Conservation (phyloP, 2,113 vertebrate genomes). For the Girardinichthys multiradiatus region DNA sequence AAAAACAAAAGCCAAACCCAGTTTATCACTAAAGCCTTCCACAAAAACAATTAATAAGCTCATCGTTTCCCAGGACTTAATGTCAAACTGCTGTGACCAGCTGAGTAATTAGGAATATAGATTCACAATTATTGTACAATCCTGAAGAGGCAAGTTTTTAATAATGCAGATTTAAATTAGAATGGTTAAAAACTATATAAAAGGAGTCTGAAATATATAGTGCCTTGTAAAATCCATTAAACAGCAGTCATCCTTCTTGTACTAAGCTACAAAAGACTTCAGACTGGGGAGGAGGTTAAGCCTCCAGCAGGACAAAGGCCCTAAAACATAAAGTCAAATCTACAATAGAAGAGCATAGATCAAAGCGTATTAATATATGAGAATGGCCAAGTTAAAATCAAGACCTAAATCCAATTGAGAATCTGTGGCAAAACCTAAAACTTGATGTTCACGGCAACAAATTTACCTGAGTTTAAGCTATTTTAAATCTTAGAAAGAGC, state of each 20-base stretch:
- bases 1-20: conserved; percentile 14
- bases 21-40: conserved; percentile 43
- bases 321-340: too few species aligned
- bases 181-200: not conserved
- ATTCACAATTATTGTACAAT: conserved; percentile 18
- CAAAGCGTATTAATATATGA: too few species aligned
- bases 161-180: not conserved
- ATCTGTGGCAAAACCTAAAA: too few species aligned
- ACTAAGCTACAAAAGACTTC: not conserved
- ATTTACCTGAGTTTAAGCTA: too few species aligned
- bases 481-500: too few species aligned
- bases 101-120: conserved; percentile 36
- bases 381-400: too few species aligned
- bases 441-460: too few species aligned
- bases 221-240: not conserved
- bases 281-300: too few species aligned
- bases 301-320: too few species aligned
- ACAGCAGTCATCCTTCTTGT: too few species aligned
- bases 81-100: conserved; percentile 48
- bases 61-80: conserved; percentile 36
- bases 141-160: conserved; percentile 24
- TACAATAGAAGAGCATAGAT: too few species aligned
- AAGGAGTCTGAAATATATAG: not conserved
- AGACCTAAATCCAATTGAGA: too few species aligned
- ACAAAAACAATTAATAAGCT: conserved; percentile 40